A percentile compares a stretch with the other conserved stretches of the same genome.
Evolutionary conservation across 2,797 vertebrate species (phyloP).

Genomic region (Cirrhinus mrigala): DNA sequence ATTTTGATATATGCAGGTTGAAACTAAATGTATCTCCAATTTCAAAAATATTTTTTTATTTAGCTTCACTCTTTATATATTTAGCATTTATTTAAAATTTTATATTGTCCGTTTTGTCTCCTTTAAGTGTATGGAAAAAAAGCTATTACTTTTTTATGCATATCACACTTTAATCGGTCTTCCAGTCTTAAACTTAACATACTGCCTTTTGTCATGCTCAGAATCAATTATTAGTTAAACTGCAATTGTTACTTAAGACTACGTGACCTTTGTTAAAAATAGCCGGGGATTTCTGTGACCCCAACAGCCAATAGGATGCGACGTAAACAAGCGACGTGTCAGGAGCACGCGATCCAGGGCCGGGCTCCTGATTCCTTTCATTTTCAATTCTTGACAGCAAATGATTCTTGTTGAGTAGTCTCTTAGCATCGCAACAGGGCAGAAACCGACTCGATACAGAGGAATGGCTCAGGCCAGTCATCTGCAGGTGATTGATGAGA

Average conservation of each 20-base stretch:
- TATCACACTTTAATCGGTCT: not conserved
- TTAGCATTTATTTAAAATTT: not conserved
- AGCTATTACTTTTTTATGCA: not conserved
- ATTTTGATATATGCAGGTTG: no score
- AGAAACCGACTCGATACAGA: not conserved
- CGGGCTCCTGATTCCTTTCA: not conserved
- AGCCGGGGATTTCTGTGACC: conserved; percentile 56
- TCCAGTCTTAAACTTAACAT: not conserved
- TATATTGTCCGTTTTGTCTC: not conserved
- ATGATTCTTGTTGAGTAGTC: not conserved
- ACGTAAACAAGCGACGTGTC: conserved; percentile 55
- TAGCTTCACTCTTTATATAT: not conserved
- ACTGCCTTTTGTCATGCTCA: not conserved
- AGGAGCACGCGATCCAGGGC: not conserved
- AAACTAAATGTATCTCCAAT: no score
- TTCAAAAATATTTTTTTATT: no score
- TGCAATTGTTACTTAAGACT: not conserved
- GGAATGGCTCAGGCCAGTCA: conserved; percentile 38
- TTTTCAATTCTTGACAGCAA: not conserved
- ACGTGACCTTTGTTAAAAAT: not conserved
- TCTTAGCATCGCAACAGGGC: not conserved
- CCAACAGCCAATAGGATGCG: conserved; percentile 50
- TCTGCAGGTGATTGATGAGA: conserved; percentile 41
- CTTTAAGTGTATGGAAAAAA: not conserved
- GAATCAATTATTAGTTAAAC: not conserved